Evolutionary conservation across 2,113 vertebrate species (phyloP), one percentile per base, ranked within the genome.

Genomic region (Apeltes quadracus): DNA sequence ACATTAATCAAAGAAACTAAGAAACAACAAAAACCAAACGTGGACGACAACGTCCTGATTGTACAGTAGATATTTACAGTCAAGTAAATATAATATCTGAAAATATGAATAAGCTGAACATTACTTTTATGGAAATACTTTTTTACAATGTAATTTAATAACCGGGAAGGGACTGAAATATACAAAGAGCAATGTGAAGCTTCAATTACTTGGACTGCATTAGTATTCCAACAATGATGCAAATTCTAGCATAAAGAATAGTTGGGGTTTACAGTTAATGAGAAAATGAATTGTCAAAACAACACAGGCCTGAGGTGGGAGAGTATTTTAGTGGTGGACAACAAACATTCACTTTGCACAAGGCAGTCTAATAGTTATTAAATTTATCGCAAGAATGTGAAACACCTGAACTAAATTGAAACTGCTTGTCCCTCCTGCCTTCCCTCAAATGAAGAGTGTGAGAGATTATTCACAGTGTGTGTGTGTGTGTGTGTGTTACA

Each of bases 401-500:
- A 87, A 81, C 14, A 61, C 61, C 68, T 74, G 32, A 77, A 72
- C 61, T 39, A 64, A 78, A 87, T 29, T 61, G 63, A 83, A 83
- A 73, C 62, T 75, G 66, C 85, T 89, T 79, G 74, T 78, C 71
- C 44, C 43, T 43, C 41, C 27, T 77, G 44, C 57, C 55, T 76
- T 68, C 25, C 18, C 27, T 88, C 43, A 85, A 83, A 85, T 73
- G 84, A 86, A 83, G 58, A 13, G 8, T 66, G 43, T 75, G 61
- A 73, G 61, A 66, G 77, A 81, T 85, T 79, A 83, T 83, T 84
- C 72, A 82, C 62, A 81, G 61, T 79, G 68, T 85, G 56, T 82
- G 87, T 82, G 65, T 79, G 55, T 84, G 76, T 78, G 78, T 78
- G 76, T 84, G 81, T 90, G 76, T 87, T 85, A 88, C 87, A 91